These are phyloP conservation scores for Ochotona princeps DNA, from an alignment of 2,113 vertebrate genomes.

Conservation along the genomic window DNA sequence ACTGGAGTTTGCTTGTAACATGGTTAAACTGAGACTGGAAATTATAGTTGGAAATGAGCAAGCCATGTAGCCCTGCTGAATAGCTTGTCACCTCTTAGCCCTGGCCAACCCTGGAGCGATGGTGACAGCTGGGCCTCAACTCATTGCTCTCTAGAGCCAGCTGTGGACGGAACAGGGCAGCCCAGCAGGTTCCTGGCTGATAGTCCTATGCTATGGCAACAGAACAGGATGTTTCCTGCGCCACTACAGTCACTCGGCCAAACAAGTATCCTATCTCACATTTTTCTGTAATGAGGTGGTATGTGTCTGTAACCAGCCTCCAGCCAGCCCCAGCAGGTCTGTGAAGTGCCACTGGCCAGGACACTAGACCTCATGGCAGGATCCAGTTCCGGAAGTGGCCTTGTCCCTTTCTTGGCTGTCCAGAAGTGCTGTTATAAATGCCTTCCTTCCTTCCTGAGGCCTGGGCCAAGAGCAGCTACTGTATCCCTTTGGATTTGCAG, in stretches of 20 bases:
- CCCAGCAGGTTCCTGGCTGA: neutral
- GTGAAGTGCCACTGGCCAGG: neutral
- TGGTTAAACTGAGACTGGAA: neutral
- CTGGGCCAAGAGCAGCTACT: neutral
- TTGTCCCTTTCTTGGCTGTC: neutral
- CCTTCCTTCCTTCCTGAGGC: constrained; percentile 19
- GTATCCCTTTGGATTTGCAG: neutral
- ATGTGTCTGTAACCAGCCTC: neutral
- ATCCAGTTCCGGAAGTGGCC: neutral
- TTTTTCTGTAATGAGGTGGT: neutral
- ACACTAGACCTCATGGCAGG: neutral
- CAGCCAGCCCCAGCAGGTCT: neutral
- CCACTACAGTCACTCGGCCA: neutral
- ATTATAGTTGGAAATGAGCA: neutral
- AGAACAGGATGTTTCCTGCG: neutral
- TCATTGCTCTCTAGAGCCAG: neutral
- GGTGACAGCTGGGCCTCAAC: neutral
- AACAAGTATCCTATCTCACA: neutral
- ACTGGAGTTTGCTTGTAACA: neutral
- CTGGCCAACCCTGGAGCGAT: neutral
- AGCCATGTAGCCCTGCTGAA: neutral
- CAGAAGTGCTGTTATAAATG: neutral
- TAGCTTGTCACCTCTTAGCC: neutral
- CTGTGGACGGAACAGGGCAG: neutral
- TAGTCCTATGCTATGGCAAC: neutral